Percentiles rank a stretch among this genome's conserved stretches.
These are phyloP conservation scores for Tetramorium parvispinum DNA, from an alignment of 1,140 invertebrate species.

Conservation along the genomic window DNA sequence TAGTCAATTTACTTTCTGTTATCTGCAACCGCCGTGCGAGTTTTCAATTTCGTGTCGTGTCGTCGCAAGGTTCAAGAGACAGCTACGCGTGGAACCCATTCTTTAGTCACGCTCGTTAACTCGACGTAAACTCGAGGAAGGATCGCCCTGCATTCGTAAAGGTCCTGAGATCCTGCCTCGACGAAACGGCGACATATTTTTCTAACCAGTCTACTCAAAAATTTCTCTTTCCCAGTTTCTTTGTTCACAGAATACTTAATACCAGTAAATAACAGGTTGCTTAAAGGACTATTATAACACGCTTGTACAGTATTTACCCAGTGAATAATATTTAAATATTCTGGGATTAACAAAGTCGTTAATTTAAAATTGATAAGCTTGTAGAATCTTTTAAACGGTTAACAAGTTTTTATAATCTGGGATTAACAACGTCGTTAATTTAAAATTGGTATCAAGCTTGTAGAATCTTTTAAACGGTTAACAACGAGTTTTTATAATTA, in stretches of 20 bases:
- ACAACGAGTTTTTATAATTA: background rate
- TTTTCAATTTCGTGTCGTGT: slow-evolving; percentile 43
- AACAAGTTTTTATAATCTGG: too few relatives aligned
- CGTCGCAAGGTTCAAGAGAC: background rate
- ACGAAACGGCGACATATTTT: slow-evolving; percentile 13
- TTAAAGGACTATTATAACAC: background rate
- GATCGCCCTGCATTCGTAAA: slow-evolving; percentile 20
- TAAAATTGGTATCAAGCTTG: background rate
- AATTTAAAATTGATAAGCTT: background rate
- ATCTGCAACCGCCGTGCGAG: background rate
- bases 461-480: background rate
- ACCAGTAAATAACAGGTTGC: background rate
- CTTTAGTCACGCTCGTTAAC: slow-evolving; percentile 78
- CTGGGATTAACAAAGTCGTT: background rate
- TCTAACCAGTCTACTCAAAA: background rate
- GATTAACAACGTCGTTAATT: background rate
- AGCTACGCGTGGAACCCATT: slow-evolving; percentile 56
- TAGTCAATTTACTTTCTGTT: slow-evolving; percentile 26
- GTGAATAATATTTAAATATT: background rate
- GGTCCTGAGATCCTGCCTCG: slow-evolving; percentile 14
- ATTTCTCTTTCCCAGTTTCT: slow-evolving; percentile 11
- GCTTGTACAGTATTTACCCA: background rate
- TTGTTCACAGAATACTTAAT: background rate
- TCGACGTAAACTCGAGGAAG: slow-evolving; percentile 11
- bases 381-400: too few relatives aligned